phyloP scores from a whole-genome alignment of 2,888 invertebrate genomes.

The Lepidochitona cinerea region DNA sequence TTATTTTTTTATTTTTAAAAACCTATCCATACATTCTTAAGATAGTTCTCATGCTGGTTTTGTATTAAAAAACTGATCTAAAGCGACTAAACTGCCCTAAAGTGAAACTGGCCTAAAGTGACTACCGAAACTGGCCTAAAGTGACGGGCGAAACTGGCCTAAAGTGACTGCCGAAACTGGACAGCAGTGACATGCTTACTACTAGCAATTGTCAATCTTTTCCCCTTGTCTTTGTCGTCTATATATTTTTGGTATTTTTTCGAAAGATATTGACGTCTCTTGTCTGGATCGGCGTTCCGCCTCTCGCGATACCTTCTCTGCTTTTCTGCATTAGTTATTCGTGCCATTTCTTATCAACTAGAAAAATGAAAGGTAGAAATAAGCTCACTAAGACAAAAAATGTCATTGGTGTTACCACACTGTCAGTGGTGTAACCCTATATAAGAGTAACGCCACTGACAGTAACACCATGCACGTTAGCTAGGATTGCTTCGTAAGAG shows the following conservation, averaged over 20 bases:
- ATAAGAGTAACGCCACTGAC: not conserved
- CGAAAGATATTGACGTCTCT: not conserved
- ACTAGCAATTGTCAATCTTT: not conserved
- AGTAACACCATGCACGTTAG: too few species aligned
- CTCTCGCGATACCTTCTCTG: not conserved
- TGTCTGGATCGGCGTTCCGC: not conserved
- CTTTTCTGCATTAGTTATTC: not conserved
- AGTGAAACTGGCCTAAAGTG: too few species aligned
- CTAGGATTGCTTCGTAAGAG: too few species aligned
- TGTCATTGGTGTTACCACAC: not conserved
- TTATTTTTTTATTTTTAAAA: too few species aligned
- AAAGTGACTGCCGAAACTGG: too few species aligned
- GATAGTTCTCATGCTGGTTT: too few species aligned
- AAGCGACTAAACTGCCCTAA: too few species aligned
- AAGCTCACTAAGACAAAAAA: not conserved
- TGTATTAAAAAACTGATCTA: too few species aligned
- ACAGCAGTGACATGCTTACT: too few species aligned
- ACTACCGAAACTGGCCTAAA: too few species aligned
- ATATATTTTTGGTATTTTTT: not conserved
- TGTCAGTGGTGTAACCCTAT: not conserved
- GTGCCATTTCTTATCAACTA: not conserved
- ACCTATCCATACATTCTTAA: too few species aligned
- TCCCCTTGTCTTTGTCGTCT: not conserved
- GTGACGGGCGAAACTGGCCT: too few species aligned
- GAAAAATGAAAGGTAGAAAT: not conserved